Conservation (phyloP, 2,113 vertebrate species). For the Mesitornis unicolor region DNA sequence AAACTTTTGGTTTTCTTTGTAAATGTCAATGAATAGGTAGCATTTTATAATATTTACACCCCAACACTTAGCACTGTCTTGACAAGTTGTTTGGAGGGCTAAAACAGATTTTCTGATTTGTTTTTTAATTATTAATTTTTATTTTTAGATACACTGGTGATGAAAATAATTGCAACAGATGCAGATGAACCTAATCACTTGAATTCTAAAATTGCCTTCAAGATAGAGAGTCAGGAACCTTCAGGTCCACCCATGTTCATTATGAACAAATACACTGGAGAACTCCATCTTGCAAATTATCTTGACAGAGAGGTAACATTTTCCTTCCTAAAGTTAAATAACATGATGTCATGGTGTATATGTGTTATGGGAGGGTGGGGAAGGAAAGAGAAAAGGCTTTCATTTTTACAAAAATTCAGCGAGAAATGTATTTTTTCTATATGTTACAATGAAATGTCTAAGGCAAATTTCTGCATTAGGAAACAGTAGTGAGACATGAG, state of each 20-base stretch:
- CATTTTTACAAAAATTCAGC: background rate
- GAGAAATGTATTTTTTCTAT: background rate
- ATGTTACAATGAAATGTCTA: background rate
- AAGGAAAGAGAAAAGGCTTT: background rate
- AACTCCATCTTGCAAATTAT: slow-evolving; percentile 69
- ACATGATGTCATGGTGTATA: background rate
- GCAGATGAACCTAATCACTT: slow-evolving; percentile 76
- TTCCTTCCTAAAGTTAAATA: background rate
- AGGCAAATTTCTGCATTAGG: background rate
- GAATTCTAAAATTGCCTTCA: slow-evolving; percentile 82
- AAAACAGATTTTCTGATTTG: background rate
- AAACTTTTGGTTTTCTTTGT: background rate
- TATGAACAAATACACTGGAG: slow-evolving; percentile 80
- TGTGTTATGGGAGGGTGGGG: rapidly evolving
- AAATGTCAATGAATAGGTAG: background rate
- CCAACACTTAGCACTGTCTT: background rate
- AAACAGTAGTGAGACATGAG: background rate
- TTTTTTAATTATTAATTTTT: background rate
- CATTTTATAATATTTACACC: background rate
- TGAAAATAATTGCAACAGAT: slow-evolving; percentile 85
- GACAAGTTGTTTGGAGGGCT: background rate
- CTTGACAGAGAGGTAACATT: slow-evolving; percentile 91
- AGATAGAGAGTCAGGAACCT: slow-evolving; percentile 75
- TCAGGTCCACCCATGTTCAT: slow-evolving; percentile 77
- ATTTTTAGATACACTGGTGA: slow-evolving; percentile 80